phyloP scores from a whole-genome alignment of 2,797 vertebrate species.

The Acridotheres tristis region DNA sequence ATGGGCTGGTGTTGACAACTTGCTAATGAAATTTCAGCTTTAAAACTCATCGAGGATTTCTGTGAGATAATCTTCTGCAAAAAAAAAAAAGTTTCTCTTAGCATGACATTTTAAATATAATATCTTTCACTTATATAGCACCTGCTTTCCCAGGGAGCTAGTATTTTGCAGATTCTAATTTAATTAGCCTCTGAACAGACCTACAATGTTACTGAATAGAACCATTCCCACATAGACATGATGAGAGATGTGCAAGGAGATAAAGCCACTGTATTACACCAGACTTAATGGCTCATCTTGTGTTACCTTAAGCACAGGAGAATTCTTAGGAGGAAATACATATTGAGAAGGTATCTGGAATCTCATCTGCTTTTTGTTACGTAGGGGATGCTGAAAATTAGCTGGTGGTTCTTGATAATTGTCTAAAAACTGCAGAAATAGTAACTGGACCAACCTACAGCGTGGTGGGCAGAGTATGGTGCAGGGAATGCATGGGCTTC shows the following conservation, averaged over 20 bases:
- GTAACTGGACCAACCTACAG: neutral
- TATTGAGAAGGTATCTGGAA: neutral
- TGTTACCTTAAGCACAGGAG: neutral
- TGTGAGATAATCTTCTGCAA: neutral
- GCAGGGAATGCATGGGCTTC: neutral
- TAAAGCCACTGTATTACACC: neutral
- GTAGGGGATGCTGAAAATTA: neutral
- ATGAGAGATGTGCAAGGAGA: neutral
- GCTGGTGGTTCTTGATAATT: neutral
- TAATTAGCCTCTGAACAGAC: constrained; percentile 33
- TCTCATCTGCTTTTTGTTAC: neutral
- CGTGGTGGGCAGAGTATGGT: neutral
- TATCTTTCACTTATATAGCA: constrained; percentile 29
- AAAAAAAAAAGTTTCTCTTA: neutral
- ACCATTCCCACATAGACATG: neutral
- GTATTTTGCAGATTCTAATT: constrained; percentile 44
- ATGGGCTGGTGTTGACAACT: constrained; percentile 47
- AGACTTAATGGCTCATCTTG: neutral
- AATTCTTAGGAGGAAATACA: neutral
- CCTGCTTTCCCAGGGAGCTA: constrained; percentile 16
- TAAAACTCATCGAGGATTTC: constrained; percentile 22
- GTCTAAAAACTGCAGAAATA: neutral
- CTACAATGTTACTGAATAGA: neutral
- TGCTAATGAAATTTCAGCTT: constrained; percentile 53
- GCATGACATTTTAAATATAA: constrained; percentile 25